Evolutionary conservation across 2,797 vertebrate species (phyloP).

Genomic region (Diglossa cyanea): DNA sequence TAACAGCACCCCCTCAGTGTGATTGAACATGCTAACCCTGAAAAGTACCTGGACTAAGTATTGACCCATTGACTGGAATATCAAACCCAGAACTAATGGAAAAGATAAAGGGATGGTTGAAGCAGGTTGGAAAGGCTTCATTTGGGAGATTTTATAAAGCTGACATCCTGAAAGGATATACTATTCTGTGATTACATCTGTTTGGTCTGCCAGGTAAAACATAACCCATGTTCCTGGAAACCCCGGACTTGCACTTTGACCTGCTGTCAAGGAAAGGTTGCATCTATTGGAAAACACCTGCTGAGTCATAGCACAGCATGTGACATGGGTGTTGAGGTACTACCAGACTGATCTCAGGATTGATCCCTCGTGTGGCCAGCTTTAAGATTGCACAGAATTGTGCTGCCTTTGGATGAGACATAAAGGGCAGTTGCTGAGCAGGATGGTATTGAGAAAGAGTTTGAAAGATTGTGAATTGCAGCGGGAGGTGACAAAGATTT

Average conservation of each 20-base stretch:
- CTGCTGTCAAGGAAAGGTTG: background rate
- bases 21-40: background rate
- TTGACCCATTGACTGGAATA: background rate
- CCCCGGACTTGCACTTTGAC: background rate
- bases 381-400: background rate
- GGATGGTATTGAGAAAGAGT: too few relatives aligned
- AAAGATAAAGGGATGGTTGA: background rate
- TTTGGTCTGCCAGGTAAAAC: background rate
- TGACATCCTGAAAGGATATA: background rate
- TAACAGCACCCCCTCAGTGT: background rate
- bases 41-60: background rate
- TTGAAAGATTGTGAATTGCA: background rate
- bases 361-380: background rate
- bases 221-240: background rate
- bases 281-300: background rate
- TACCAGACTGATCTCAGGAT: background rate
- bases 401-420: background rate
- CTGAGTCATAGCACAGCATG: background rate
- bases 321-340: fast-evolving
- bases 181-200: background rate
- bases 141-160: background rate
- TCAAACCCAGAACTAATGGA: background rate
- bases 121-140: background rate
- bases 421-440: background rate
- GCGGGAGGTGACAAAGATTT: background rate